Percentiles rank a stretch among this genome's conserved stretches.
Conservation (phyloP, 2,797 vertebrate genomes). For the Hybognathus amarus region DNA sequence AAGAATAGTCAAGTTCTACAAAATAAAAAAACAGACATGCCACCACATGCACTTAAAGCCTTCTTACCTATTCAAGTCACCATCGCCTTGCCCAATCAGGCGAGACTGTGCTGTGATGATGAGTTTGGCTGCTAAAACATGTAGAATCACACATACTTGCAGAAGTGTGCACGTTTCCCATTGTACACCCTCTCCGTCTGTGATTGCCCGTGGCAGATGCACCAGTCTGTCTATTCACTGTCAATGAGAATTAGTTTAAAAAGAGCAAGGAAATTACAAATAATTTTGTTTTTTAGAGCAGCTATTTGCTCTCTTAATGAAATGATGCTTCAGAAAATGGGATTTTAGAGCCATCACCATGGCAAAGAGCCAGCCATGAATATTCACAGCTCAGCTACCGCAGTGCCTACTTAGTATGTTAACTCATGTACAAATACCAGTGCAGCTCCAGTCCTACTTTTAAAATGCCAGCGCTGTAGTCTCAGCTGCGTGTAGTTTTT, state of each 20-base stretch:
- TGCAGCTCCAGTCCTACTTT: conserved; percentile 7
- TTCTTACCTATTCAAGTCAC: conserved; percentile 64
- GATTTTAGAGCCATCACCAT: conserved; percentile 51
- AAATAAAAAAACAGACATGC: not conserved
- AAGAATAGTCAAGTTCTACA: not conserved
- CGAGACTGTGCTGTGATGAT: conserved; percentile 31
- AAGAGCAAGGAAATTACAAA: conserved; percentile 67
- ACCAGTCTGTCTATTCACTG: conserved; percentile 54
- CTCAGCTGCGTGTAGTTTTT: conserved; percentile 30
- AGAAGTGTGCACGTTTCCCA: conserved; percentile 8
- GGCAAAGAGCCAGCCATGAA: conserved; percentile 61
- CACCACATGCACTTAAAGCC: conserved; percentile 1
- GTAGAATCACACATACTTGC: not conserved
- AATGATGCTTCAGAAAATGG: conserved; percentile 61
- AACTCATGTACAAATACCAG: conserved; percentile 55
- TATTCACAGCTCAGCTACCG: conserved; percentile 63
- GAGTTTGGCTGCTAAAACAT: conserved; percentile 24
- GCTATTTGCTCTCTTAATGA: conserved; percentile 63
- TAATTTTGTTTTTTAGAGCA: conserved; percentile 39
- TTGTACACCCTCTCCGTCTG: not conserved
- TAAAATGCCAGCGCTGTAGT: conserved; percentile 49
- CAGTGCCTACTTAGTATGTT: conserved; percentile 61
- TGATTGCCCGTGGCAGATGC: conserved; percentile 38
- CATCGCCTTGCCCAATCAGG: conserved; percentile 52
- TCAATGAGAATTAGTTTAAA: conserved; percentile 65